Conservation (phyloP, 2,797 vertebrate genomes). For the Austrolebias charrua region DNA sequence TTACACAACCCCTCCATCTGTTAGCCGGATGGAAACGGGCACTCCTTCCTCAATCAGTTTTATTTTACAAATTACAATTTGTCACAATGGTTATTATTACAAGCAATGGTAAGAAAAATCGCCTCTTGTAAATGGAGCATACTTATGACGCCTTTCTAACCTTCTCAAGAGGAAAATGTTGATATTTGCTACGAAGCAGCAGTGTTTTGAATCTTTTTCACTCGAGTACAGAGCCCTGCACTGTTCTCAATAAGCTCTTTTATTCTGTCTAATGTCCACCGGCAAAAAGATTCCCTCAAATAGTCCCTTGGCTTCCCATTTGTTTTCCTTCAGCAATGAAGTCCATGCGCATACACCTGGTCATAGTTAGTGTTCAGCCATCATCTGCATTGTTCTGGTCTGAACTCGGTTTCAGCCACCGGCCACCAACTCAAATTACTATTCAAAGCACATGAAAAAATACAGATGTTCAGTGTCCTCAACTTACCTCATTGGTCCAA, state of each 20-base stretch:
- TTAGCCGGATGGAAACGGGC: conserved; percentile 30
- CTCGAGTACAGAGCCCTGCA: conserved; percentile 2
- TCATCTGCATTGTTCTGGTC: neutral
- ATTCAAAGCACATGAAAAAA: neutral
- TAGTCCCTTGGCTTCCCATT: conserved; percentile 62
- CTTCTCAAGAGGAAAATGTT: conserved; percentile 33
- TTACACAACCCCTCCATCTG: conserved; percentile 52
- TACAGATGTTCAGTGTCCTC: neutral
- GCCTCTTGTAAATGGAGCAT: conserved; percentile 10
- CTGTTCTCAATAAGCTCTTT: conserved; percentile 38
- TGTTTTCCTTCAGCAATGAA: conserved; percentile 37
- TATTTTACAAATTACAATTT: conserved; percentile 33
- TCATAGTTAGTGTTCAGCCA: neutral
- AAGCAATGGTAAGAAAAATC: conserved; percentile 16
- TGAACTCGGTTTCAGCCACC: conserved; percentile 8
- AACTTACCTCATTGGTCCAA: conserved; percentile 86
- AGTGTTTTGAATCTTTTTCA: conserved; percentile 21
- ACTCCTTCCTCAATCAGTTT: conserved; percentile 17
- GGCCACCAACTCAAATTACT: neutral
- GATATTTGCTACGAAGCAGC: conserved; percentile 10
- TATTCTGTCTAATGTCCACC: conserved; percentile 17
- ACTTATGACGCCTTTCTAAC: neutral
- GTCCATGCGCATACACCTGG: conserved; percentile 17
- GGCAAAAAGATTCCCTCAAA: conserved; percentile 38
- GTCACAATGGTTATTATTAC: conserved; percentile 26